Evolutionary conservation across 1,140 invertebrate genomes (phyloP).

Genomic region (Samia ricini): DNA sequence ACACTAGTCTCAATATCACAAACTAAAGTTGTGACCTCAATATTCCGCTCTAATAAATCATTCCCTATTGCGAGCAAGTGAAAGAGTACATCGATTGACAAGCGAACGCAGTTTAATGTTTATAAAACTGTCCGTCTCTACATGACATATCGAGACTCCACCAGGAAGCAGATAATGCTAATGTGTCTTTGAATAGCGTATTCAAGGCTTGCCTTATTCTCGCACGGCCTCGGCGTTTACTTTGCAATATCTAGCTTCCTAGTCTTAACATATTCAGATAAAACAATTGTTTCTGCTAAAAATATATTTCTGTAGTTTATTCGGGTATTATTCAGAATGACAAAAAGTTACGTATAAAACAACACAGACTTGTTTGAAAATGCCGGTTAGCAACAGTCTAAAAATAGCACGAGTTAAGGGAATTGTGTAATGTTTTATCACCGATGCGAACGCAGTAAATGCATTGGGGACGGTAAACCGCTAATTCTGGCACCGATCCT

Average conservation of each 20-base stretch:
- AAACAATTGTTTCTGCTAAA: not conserved
- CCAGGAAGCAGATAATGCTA: constrained; percentile 72
- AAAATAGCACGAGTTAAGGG: constrained; percentile 41
- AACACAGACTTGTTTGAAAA: constrained; percentile 25
- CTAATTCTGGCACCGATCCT: constrained; percentile 40
- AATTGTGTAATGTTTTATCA: constrained; percentile 48
- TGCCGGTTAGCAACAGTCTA: constrained; percentile 45
- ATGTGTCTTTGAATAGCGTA: constrained; percentile 68
- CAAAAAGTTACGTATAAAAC: constrained; percentile 16
- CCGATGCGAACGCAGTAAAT: constrained; percentile 47
- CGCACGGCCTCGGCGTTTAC: constrained; percentile 54
- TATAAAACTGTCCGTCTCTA: constrained; percentile 28
- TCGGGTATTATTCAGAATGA: constrained; percentile 9
- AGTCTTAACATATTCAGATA: constrained; percentile 21
- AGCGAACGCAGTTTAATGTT: constrained; percentile 33
- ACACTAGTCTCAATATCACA: constrained; percentile 44
- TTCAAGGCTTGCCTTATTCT: constrained; percentile 68
- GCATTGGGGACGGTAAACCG: constrained; percentile 50
- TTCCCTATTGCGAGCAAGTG: constrained; percentile 31
- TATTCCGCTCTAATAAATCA: constrained; percentile 56
- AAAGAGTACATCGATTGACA: constrained; percentile 29
- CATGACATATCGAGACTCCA: constrained; percentile 48
- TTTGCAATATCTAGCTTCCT: constrained; percentile 56
- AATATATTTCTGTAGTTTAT: not conserved
- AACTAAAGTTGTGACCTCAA: constrained; percentile 58